Evolutionary conservation across 2,797 vertebrate species (phyloP).

Genomic region (Notamacropus eugenii): DNA sequence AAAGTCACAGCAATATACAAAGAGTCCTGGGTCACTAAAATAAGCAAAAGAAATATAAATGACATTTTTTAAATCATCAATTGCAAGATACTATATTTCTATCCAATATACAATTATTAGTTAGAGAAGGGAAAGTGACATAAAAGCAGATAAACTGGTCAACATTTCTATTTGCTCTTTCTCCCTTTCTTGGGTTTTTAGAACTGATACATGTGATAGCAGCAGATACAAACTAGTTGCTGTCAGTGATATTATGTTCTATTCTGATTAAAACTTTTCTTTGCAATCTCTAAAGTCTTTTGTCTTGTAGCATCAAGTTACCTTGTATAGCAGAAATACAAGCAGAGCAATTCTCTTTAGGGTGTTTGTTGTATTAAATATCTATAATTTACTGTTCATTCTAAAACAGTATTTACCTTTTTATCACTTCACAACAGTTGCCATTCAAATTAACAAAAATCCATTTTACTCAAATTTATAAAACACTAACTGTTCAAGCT

Average conservation of each 20-base stretch:
- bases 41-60: slow-evolving; percentile 50
- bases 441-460: not conserved
- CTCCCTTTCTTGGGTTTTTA: not conserved
- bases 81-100: not conserved
- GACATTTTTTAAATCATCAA: not conserved
- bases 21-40: slow-evolving; percentile 94
- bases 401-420: not conserved
- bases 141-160: slow-evolving; percentile 38
- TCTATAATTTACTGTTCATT: not conserved
- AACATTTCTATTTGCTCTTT: not conserved
- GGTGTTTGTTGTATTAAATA: not conserved
- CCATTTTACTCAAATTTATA: not conserved
- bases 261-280: slow-evolving; percentile 12
- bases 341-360: not conserved
- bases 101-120: not conserved
- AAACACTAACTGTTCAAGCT: not conserved
- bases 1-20: slow-evolving; percentile 98
- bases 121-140: not conserved
- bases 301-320: not conserved
- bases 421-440: not conserved
- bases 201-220: slow-evolving; percentile 11
- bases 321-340: not conserved
- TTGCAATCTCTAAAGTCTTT: not conserved
- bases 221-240: not conserved
- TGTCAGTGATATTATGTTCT: not conserved